Base-by-base conservation (phyloP, 2,113 vertebrate genomes). In the Paracanthobrama guichenoti region DNA sequence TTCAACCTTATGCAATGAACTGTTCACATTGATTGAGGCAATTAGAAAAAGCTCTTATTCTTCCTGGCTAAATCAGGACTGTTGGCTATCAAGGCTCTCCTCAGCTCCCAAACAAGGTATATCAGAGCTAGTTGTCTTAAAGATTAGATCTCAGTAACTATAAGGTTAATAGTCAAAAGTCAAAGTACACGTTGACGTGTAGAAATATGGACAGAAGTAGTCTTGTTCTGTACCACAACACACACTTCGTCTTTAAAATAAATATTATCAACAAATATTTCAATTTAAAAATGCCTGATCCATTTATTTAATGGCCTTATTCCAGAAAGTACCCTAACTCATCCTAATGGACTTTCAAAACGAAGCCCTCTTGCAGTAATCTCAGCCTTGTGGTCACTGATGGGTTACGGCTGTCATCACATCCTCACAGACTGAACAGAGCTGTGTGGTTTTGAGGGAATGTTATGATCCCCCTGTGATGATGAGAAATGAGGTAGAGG, bases 331-430 rank as follows among this genome's bases (percentile, higher is more conserved):
- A 39, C 26, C 31, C 48, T 82, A 53, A 79, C 77, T 79, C 77
- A 64, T 79, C 57, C n/a, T 81, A 82, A 82, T 82, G 80, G 80
- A 71, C 28, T 53, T 75, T 80, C 79, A 67, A 80, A 79, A 80
- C 44, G 60, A 24, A 80, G 60, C 44, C 78, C 16, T 80, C 42
- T 80, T 28, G 24, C 60, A 7, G 78, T 50, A 66, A 80, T 80
- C 60, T 80, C 60, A 67, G 78, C 31, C 60, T 67, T 50, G 79
- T 80, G 79, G 79, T 50, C 26, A 80, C 60, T 80, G 79, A 80
- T 80, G 79, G 79, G 44, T 67, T 67, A 67, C 5, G 79, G 79
- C 79, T 80, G 79, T 80, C 79, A 80, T 80, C 79, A 80, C 79
- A 35, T 72, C 80, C 28, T 55, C 48, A 71, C 48, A 72, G 79